phyloP scores from a whole-genome alignment of 2,113 vertebrate genomes.

The Glaucidium brasilianum region DNA sequence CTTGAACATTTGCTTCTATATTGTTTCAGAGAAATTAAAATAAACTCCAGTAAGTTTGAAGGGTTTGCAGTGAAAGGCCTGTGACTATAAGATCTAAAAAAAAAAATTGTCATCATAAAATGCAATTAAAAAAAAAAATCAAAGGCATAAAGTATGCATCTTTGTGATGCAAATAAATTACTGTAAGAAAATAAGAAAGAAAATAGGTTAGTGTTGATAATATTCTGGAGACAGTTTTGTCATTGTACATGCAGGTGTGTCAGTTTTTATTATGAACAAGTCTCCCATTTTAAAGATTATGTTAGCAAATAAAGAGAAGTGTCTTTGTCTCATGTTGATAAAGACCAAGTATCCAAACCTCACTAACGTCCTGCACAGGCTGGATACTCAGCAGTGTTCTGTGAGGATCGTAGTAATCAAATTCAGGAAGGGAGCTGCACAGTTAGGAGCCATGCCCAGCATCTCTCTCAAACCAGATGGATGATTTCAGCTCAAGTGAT shows the following conservation, averaged over 20 bases:
- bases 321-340: not conserved
- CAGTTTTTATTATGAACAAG: not conserved
- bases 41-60: rapidly evolving
- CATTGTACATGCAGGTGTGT: not conserved
- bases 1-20: not conserved
- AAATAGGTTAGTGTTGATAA: not conserved
- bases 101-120: not conserved
- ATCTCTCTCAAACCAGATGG: rapidly evolving
- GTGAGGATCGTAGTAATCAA: rapidly evolving
- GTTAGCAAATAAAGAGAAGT: not conserved
- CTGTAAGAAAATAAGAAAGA: not conserved
- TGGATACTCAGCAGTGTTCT: rapidly evolving
- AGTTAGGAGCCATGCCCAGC: rapidly evolving
- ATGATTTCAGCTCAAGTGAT: rapidly evolving
- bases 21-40: not conserved
- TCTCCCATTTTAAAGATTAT: not conserved
- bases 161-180: not conserved
- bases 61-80: not conserved
- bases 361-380: not conserved
- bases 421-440: not conserved
- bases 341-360: not conserved
- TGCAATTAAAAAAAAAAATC: not conserved
- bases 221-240: not conserved
- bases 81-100: not conserved
- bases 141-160: not conserved